These are phyloP conservation scores for Cryptomyrus ogoouensis DNA, from an alignment of 2,113 vertebrate genomes.

Conservation along the genomic window DNA sequence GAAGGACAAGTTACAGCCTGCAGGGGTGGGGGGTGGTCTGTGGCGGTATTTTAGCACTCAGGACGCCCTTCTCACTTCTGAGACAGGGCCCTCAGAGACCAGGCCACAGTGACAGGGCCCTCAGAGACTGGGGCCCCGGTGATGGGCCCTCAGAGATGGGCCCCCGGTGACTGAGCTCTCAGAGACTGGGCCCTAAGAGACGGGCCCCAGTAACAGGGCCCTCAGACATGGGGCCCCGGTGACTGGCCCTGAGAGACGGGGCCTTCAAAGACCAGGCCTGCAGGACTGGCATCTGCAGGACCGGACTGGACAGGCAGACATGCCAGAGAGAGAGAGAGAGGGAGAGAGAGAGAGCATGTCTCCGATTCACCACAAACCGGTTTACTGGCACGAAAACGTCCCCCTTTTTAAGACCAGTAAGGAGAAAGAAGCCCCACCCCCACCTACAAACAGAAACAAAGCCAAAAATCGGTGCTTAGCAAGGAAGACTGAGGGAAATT, in stretches of 20 bases:
- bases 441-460: constrained; percentile 6
- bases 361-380: not conserved
- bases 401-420: not conserved
- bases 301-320: not conserved
- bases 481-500: not conserved
- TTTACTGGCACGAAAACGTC: not conserved
- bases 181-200: not conserved
- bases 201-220: not conserved
- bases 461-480: not conserved
- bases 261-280: too few relatives aligned
- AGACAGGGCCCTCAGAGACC: too few relatives aligned
- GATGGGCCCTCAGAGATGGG: not conserved
- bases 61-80: not conserved
- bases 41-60: not conserved
- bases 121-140: too few relatives aligned
- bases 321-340: not conserved
- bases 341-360: not conserved
- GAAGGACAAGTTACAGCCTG: not conserved
- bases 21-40: not conserved
- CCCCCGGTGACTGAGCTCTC: too few relatives aligned
- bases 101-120: too few relatives aligned
- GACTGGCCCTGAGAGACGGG: not conserved
- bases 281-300: not conserved
- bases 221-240: not conserved
- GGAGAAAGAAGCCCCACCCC: not conserved